Conservation (phyloP, 2,113 vertebrate genomes). For the Lophotis ruficrista region DNA sequence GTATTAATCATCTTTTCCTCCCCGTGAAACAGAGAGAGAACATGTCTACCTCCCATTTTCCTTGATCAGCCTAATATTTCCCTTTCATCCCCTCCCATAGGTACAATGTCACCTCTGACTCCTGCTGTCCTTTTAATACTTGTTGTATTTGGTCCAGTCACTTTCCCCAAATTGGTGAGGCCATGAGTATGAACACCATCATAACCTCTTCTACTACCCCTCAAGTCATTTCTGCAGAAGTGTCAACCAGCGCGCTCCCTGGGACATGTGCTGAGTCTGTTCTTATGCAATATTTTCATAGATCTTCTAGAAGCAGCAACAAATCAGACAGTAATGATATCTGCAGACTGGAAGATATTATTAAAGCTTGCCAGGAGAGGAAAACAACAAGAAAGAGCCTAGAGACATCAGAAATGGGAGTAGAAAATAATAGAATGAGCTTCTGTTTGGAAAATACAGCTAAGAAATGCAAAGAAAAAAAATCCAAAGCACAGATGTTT, state of each 20-base stretch:
- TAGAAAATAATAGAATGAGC: background rate
- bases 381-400: slow-evolving; percentile 2
- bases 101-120: background rate
- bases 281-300: background rate
- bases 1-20: background rate
- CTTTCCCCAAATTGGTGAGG: background rate
- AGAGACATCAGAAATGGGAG: background rate
- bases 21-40: background rate
- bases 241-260: background rate
- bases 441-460: slow-evolving; percentile 25
- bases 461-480: background rate
- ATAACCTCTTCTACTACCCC: background rate
- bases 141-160: background rate
- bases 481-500: background rate
- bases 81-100: background rate
- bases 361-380: background rate
- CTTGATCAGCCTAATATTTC: background rate
- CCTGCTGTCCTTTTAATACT: background rate
- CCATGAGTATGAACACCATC: background rate
- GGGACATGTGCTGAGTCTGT: background rate
- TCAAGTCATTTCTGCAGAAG: background rate
- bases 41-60: background rate
- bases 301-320: background rate
- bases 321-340: background rate
- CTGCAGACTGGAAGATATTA: background rate